Base-by-base conservation (phyloP, 2,797 vertebrate species). In the Trachurus trachurus region DNA sequence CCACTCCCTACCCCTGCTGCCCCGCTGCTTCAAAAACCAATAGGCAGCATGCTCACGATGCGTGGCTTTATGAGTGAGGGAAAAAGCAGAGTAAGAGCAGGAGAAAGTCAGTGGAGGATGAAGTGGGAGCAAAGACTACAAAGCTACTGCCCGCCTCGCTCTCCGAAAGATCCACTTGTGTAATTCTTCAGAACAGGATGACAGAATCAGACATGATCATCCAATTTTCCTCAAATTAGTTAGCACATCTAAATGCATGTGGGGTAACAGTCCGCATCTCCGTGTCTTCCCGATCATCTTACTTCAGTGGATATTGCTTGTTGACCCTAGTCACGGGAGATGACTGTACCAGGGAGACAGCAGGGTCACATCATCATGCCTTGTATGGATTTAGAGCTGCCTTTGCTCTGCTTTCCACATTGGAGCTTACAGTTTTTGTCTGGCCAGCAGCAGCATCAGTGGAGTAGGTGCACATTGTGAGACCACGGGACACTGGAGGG, bases 381-480 rank as follows among this genome's bases (percentile, higher is more conserved):
- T 74, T 72, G 69, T 85, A 84, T 16, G 76, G 91, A 91, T 90
- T 88, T 86, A 83, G 82, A 87, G 74, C 74, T 79, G 67, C 62
- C 16, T 64, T 77, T 74, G 77, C 66, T 84, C 74, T 65, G 74
- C 82, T 84, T 91, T 80, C 54, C 66, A 75, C 61, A 2, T 79
- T 60, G 58, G 85, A 85, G 85, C 68, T 76, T 66, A 29, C 84
- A 71, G 74, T 87, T 83, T 87, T 82, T 76, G 69, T 71, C 74
- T 16, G 81, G 64, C 69, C 76, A 74, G 83, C 76, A 80, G 80
- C 70, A 37, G 67, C 68, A 76, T 87, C 84, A 81, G 83, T 78
- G 81, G 80, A 91, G 80, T 52, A 29, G 84, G 76, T 74, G 75
- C 87, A 87, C 79, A 83, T 89, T 89, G 87, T 92, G 89, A 94